These are phyloP conservation scores for Cydia amplana DNA, from an alignment of 1,140 invertebrate genomes.

Conservation along the genomic window DNA sequence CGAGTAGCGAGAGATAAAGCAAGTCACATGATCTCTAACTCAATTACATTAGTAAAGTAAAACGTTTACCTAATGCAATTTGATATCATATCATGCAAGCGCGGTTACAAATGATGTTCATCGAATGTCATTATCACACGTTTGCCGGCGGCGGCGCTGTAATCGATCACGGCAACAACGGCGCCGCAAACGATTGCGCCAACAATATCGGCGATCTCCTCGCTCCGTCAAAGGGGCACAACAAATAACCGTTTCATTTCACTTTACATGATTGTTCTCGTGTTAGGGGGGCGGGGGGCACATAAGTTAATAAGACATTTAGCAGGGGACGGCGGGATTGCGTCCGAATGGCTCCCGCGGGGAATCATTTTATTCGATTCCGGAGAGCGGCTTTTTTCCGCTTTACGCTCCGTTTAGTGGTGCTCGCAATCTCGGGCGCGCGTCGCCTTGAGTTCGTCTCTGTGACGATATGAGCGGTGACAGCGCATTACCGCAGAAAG, in stretches of 20 bases:
- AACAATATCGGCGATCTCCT: slow-evolving; percentile 60
- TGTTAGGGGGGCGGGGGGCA: slow-evolving; percentile 61
- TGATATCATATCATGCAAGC: neutral
- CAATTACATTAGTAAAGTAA: neutral
- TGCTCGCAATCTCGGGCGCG: slow-evolving; percentile 47
- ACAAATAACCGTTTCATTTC: slow-evolving; percentile 80
- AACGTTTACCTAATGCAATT: neutral
- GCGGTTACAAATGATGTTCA: neutral
- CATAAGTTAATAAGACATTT: slow-evolving; percentile 79
- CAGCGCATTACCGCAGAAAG: slow-evolving; percentile 46
- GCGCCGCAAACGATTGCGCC: slow-evolving; percentile 55
- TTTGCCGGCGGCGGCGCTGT: neutral
- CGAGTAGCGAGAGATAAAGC: neutral
- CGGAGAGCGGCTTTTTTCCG: slow-evolving; percentile 74
- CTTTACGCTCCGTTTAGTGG: slow-evolving; percentile 76
- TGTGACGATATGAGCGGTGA: slow-evolving; percentile 53
- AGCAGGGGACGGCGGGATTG: slow-evolving; percentile 77
- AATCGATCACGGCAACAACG: slow-evolving; percentile 32
- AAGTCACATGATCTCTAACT: too few relatives aligned
- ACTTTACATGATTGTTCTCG: slow-evolving; percentile 79
- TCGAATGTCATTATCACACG: neutral
- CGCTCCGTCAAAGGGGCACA: slow-evolving; percentile 67
- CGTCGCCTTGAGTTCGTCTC: slow-evolving; percentile 53
- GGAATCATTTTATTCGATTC: slow-evolving; percentile 81
- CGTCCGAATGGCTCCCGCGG: slow-evolving; percentile 79